Evolutionary conservation across 2,113 vertebrate species (phyloP).

Genomic region (Oryzias woworae): DNA sequence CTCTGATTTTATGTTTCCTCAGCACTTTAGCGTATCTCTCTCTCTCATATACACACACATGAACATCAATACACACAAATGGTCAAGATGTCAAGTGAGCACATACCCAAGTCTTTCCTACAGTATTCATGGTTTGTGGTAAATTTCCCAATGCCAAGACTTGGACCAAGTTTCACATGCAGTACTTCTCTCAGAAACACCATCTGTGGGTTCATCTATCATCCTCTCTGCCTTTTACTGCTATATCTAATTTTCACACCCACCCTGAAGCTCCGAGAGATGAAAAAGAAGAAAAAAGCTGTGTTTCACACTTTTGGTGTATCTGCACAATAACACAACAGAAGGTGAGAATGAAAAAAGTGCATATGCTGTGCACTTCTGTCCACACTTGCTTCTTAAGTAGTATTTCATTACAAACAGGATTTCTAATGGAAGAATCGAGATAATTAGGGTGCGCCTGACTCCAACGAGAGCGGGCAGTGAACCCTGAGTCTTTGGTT

Average conservation of each 20-base stretch:
- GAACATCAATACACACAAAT: neutral
- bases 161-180: neutral
- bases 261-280: conserved; percentile 3
- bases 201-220: conserved; percentile 41
- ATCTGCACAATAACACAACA: too few relatives aligned
- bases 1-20: conserved; percentile 41
- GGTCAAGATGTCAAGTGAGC: too few relatives aligned
- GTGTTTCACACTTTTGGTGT: too few relatives aligned
- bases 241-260: conserved; percentile 1
- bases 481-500: too few relatives aligned
- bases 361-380: too few relatives aligned
- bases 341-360: too few relatives aligned
- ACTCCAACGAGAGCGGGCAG: too few relatives aligned
- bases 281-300: neutral
- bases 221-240: conserved; percentile 6
- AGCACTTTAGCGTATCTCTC: conserved; percentile 14
- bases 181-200: conserved; percentile 41
- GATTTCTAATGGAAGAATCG: too few relatives aligned
- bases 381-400: too few relatives aligned
- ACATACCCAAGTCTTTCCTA: neutral
- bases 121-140: conserved; percentile 20
- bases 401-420: too few relatives aligned
- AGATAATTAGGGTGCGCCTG: too few relatives aligned
- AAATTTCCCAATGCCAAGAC: conserved; percentile 31
- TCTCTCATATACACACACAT: conserved; percentile 1